phyloP scores from a whole-genome alignment of 2,113 vertebrate genomes.

The Cariama cristata region DNA sequence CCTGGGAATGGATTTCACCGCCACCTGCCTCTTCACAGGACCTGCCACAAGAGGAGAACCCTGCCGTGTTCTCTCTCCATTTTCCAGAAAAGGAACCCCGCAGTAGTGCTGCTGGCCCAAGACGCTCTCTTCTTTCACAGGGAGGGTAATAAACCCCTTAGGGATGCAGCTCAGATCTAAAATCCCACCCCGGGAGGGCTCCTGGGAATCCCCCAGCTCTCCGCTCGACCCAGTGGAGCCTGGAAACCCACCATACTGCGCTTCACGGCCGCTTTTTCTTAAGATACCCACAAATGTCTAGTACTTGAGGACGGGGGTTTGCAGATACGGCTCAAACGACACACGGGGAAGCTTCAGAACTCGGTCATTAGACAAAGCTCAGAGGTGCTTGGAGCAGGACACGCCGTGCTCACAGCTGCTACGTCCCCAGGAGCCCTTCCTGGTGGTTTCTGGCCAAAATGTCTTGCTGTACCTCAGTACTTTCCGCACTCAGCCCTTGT shows the following conservation, averaged over 20 bases:
- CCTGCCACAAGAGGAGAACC: constrained; percentile 43
- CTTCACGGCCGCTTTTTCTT: fast-evolving
- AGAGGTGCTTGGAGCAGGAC: not conserved
- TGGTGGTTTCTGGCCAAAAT: not conserved
- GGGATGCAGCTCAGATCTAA: fast-evolving
- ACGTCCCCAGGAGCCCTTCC: fast-evolving
- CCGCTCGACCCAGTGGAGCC: fast-evolving
- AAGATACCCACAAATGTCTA: fast-evolving
- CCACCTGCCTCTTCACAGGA: constrained; percentile 91
- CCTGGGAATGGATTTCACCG: constrained; percentile 87
- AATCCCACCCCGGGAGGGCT: fast-evolving
- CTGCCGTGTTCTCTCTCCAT: fast-evolving
- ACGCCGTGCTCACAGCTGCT: fast-evolving
- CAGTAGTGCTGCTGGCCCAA: fast-evolving
- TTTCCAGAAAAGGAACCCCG: not conserved
- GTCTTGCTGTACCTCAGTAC: fast-evolving
- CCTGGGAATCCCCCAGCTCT: not conserved
- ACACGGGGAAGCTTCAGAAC: fast-evolving
- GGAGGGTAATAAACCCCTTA: fast-evolving
- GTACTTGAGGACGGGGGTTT: fast-evolving
- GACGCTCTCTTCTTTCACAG: not conserved
- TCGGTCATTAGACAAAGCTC: not conserved
- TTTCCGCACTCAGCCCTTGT: not conserved
- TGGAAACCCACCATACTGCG: fast-evolving
- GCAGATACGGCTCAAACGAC: fast-evolving